Base-by-base conservation (phyloP, 2,797 vertebrate genomes). In the Rhyacichthys aspro region DNA sequence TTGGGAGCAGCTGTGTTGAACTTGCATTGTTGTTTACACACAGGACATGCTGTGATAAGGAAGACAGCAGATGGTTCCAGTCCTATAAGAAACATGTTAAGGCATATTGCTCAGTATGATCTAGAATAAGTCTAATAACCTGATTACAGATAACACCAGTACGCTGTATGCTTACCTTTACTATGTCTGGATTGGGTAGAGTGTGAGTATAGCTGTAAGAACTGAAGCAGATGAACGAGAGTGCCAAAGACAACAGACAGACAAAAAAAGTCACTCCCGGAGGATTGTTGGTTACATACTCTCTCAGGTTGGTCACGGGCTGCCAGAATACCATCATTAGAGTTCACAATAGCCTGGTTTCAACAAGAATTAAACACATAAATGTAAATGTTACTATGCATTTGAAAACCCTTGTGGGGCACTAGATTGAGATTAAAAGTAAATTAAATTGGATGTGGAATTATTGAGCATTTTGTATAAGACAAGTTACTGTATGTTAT, bases 1-100 rank as follows among this genome's bases (percentile, higher is more conserved):
- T 44, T 8, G 70, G 73, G 28, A 60, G 57, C 9, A 43, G 70
- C 43, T 75, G 74, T 59, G 44, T 49, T 44, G 72, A 66, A 71
- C 59, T 79, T 48, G 43, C 9, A 67, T 78, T 85, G 45, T 43
- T 52, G 54, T 69, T 82, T 7, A 54, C 36, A 77, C 93, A 94
- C 53, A 94, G 82, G 28, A 82, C 74, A 17, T 90, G 70, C 36
- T 70, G 55, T 18, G 92, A 83, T 36, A 94, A 59, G 11, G 91
- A 87, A 0, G 64, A 80, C 18, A 94, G 74, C 33, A 94, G 50
- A 62, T 52, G 55, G 69, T 94, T 93, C 93, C 93, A 94, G 80
- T 93, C 91, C 93, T 94, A 46, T 18, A 38, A 60, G 18, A 68
- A 38, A 7, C 7, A 15, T 2, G 41, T 8, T 7, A 23, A 48